Percentiles rank a stretch among this genome's conserved stretches.
These are phyloP conservation scores for Diarsia mendica DNA, from an alignment of 2,888 invertebrate species.

Conservation along the genomic window DNA sequence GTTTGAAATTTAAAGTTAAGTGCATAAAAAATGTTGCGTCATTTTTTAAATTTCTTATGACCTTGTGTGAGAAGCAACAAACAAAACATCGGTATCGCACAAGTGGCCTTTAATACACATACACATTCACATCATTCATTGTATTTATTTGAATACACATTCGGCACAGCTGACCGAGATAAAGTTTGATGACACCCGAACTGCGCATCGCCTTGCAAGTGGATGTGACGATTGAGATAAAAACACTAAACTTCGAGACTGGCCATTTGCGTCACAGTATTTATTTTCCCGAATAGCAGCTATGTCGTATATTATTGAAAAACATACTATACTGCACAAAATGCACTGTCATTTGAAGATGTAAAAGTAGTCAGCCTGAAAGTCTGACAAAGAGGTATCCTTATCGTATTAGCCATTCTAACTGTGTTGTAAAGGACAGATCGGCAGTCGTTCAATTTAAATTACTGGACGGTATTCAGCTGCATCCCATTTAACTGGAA, in stretches of 20 bases:
- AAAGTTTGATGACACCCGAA: conserved; percentile 46
- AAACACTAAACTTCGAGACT: background rate
- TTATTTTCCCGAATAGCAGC: background rate
- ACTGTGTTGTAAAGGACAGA: too few species aligned
- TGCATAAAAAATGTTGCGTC: background rate
- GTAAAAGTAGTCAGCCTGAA: too few species aligned
- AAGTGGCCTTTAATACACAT: too few species aligned
- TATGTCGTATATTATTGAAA: too few species aligned
- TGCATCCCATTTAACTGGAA: too few species aligned
- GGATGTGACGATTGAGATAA: background rate
- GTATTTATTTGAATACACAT: too few species aligned
- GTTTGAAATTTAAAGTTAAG: background rate
- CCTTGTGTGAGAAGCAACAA: conserved; percentile 35
- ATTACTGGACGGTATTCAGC: too few species aligned
- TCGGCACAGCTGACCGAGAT: conserved; percentile 53
- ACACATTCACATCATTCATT: too few species aligned
- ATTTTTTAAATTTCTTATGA: background rate
- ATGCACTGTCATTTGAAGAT: too few species aligned
- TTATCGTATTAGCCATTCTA: too few species aligned
- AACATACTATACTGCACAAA: background rate
- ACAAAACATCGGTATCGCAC: conserved; percentile 48
- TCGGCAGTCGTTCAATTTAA: too few species aligned
- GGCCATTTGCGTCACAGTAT: background rate
- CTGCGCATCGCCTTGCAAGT: conserved; percentile 8
- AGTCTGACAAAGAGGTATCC: too few species aligned